Evolutionary conservation across 1,140 invertebrate genomes (phyloP).

Genomic region (Drosophila mojavensis): DNA sequence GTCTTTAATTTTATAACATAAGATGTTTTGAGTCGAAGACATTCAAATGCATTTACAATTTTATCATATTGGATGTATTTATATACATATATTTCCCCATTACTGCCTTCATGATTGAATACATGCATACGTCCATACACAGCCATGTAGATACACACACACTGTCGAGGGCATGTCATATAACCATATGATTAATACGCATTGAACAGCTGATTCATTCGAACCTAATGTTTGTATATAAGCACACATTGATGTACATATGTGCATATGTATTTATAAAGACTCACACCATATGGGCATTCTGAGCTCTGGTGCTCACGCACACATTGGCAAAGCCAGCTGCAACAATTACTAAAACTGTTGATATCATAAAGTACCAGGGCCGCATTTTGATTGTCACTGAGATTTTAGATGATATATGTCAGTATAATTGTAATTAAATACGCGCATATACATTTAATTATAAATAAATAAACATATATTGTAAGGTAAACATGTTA

Average conservation of each 20-base stretch:
- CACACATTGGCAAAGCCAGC: constrained; percentile 55
- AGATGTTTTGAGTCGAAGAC: too few species aligned
- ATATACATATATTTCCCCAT: neutral
- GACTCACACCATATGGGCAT: constrained; percentile 2
- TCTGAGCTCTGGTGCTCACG: constrained; percentile 36
- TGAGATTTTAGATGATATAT: neutral
- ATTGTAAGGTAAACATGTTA: neutral
- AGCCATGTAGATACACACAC: constrained; percentile 19
- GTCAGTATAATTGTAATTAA: neutral
- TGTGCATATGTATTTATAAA: constrained; percentile 12
- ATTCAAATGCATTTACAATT: too few species aligned
- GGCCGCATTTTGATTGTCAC: constrained; percentile 31
- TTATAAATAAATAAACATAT: neutral
- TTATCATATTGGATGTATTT: neutral
- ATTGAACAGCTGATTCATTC: constrained; percentile 77
- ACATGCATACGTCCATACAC: constrained; percentile 14
- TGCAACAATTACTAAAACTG: constrained; percentile 64
- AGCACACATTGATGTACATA: constrained; percentile 5
- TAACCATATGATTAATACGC: constrained; percentile 74
- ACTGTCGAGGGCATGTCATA: constrained; percentile 39
- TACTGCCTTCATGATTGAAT: neutral
- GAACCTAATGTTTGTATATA: constrained; percentile 28
- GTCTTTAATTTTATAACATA: too few species aligned
- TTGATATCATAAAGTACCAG: constrained; percentile 58
- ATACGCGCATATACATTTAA: neutral